These are phyloP conservation scores for Catocala fraxini DNA, from an alignment of 2,888 invertebrate genomes.

Conservation along the genomic window DNA sequence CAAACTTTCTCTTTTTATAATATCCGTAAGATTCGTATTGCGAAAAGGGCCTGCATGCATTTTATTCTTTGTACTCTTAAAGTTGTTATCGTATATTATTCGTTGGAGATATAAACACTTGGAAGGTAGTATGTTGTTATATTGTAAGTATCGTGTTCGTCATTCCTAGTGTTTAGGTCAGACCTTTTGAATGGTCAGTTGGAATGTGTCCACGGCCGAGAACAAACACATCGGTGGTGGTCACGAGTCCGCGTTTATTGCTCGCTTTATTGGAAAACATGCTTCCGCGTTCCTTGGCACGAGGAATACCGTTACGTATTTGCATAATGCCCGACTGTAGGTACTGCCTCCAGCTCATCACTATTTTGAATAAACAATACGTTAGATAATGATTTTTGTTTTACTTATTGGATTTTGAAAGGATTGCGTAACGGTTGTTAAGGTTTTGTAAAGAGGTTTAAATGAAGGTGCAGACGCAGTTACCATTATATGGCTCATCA, in stretches of 20 bases:
- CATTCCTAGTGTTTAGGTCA: conserved; percentile 20
- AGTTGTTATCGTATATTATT: conserved; percentile 7
- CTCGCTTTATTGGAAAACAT: conserved; percentile 79
- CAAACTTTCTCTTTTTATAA: conserved; percentile 41
- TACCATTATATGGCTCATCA: too few species aligned
- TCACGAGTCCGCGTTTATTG: conserved; percentile 72
- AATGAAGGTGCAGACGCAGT: too few species aligned
- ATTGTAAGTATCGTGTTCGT: conserved; percentile 8
- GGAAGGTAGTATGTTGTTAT: background rate
- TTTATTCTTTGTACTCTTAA: conserved; percentile 1
- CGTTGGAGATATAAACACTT: conserved; percentile 3
- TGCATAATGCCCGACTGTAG: conserved; percentile 61
- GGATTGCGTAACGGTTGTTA: background rate
- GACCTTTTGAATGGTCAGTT: conserved; percentile 55
- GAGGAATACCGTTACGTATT: conserved; percentile 69
- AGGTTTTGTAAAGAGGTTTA: background rate
- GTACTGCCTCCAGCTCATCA: conserved; percentile 51
- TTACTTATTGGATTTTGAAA: background rate
- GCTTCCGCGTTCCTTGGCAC: conserved; percentile 78
- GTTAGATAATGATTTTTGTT: conserved; percentile 5
- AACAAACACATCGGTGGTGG: conserved; percentile 49
- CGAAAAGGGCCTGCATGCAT: conserved; percentile 21
- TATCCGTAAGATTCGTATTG: conserved; percentile 33
- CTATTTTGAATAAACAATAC: conserved; percentile 44
- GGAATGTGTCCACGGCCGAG: conserved; percentile 62